Base-by-base conservation (phyloP, 2,113 vertebrate genomes). In the Phainopepla nitens region DNA sequence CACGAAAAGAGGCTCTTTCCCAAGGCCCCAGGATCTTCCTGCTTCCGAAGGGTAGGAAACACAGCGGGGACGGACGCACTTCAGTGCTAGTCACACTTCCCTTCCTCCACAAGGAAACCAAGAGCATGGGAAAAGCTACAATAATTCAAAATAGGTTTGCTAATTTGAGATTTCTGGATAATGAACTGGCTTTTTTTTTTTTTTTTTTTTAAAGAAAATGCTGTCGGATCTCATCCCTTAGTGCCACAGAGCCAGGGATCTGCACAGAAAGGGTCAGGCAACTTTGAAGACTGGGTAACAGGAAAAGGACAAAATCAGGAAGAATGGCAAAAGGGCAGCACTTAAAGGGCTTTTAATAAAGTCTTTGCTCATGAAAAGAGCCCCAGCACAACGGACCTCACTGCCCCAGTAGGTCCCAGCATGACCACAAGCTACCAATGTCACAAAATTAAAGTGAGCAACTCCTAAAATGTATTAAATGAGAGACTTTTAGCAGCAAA, bases 391-490 rank as follows among this genome's bases (percentile, higher is more conserved):
- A 79, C 61, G 64, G 60, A 47, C 50, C 24, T 82, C 4, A 0
- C 24, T 50, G 53, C 35, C 41, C 31, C 1, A 0, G 19, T 3
- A 19, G 41, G 31, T 61, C 31, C 41, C 68, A 57, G 45, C 4
- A 2, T 1, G 29, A 29, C 29, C 10, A 2, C 0, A 0, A 90
- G 54, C 8, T 41, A 68, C 15, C 2, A 2, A 10, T 0, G 1
- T 3, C 57, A 39, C 2, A 25, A 39, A 57, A 47, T 21, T n/a
- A 31, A 71, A 76, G 60, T 0, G 2, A 75, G 31, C 0, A 1
- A 2, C 41, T 45, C 65, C 57, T 61, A 57, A 61, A 62, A 28
- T 1, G 0, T 6, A 49, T 24, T 5, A 45, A 90, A 69, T 31
- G 2, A 65, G 45, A 31, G 4, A n/a, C 9, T 65, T 72, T 23